Conservation (phyloP, 2,113 vertebrate species). For the Lycocorax pyrrhopterus region DNA sequence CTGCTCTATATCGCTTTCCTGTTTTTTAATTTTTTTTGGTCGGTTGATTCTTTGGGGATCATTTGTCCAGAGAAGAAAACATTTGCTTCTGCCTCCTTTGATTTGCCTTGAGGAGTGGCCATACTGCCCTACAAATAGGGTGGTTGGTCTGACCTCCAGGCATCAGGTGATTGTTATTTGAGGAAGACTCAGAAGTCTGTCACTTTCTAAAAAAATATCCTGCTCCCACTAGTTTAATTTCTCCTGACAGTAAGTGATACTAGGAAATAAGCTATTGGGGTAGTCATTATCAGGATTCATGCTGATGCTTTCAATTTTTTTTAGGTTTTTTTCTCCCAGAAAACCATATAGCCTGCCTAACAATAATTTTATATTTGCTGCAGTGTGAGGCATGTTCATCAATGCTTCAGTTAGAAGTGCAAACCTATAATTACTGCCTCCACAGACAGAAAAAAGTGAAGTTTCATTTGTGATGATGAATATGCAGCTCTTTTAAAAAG, state of each 20-base stretch:
- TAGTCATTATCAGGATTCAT: constrained; percentile 4
- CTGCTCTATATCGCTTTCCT: background rate
- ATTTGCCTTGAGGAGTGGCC: background rate
- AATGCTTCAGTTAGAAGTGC: constrained; percentile 35
- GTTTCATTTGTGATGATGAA: constrained; percentile 50
- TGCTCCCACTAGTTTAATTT: background rate
- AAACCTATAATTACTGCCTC: constrained; percentile 46
- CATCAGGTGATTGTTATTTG: background rate
- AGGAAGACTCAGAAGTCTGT: background rate
- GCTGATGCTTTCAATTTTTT: background rate
- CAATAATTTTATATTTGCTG: constrained; percentile 46
- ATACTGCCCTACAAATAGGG: background rate
- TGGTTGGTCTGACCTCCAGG: background rate
- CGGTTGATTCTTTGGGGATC: background rate
- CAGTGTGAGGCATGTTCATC: constrained; percentile 12
- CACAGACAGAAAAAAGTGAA: constrained; percentile 15
- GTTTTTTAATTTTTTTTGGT: background rate
- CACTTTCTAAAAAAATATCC: background rate
- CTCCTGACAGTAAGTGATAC: background rate
- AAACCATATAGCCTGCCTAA: background rate
- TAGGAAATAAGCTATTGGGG: background rate
- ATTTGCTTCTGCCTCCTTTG: background rate
- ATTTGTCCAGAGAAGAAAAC: background rate
- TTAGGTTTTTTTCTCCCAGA: background rate
- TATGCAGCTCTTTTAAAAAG: constrained; percentile 12